Evolutionary conservation across 2,888 invertebrate species (phyloP), one percentile per base, ranked within the genome.

Genomic region (Epirrhoe alternata): DNA sequence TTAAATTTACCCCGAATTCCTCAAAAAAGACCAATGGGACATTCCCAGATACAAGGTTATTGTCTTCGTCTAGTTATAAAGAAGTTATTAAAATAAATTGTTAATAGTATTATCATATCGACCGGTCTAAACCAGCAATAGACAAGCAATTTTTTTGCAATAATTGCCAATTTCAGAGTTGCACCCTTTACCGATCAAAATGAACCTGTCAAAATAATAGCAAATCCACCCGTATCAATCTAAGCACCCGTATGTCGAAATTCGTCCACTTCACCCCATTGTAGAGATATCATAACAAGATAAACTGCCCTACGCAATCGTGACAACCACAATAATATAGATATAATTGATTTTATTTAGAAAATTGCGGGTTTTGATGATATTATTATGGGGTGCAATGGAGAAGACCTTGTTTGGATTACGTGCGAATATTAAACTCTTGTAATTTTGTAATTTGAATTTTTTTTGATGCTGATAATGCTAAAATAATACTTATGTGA

Each of bases 201-300:
- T 67, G 62, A 77, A 90, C 87, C 86, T 90, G 90, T 88, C 88
- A 88, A 77, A 88, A 87, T 85, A 88, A 51, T 64, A 76, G 80
- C 78, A 82, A 86, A 83, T 80, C 82, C 77, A 80, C 92, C 92
- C 92, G 92, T 90, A 92, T 92, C 85, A 85, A 86, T 88, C 78
- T 78, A 72, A 74, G 64, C 75, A 78, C 91, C 92, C 91, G 90
- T 92, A 92, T 91, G 83, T 72, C 83, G 78, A 86, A 86, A 90
- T 90, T 87, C 77, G 82, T 81, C 85, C 87, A 90, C 83, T 90
- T 90, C 86, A 90, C 88, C 86, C 88, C 81, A 90, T 89, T 89
- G 88, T 88, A 86, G 82, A 88, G 89, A 91, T 92, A 92, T 93
- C 91, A 92, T 92, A 92, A 89, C 89, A 73, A 84, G 88, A 90